Evolutionary conservation across 2,113 vertebrate genomes (phyloP), one percentile per base, ranked within the genome.

Genomic region (Caloenas nicobarica): DNA sequence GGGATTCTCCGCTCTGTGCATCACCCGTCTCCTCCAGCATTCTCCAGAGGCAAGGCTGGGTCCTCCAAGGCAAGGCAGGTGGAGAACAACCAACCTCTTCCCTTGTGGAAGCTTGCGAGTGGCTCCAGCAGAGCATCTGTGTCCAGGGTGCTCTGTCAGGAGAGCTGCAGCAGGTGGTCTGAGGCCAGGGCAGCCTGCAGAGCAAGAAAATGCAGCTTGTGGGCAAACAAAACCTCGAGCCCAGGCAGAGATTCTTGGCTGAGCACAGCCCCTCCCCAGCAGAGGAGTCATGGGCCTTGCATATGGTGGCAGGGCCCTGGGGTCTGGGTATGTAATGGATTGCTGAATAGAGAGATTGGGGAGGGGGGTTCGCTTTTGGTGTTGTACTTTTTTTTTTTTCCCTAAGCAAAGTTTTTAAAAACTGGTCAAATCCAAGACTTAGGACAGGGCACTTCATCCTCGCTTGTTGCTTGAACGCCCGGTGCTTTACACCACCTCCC

Each of bases 21-120:
- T 42, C 54, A 13, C 58, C 11, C 0, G 0, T 13, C 48, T 69
- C 48, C 14, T 18, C 18, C 74, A 5, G 1, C 0, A 1, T 9
- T 42, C 69, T 62, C 46, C 64, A 46, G 56, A 58, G 48, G 14
- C 29, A 66, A 64, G n/a, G 31, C 58, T 25, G 50, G 12, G 10
- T 66, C 50, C 40, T 86, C 40, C 60, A 51, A 25, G 31, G 50
- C 5, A 8, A 84, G 62, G 38, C 38, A 51, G 44, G 36, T n/a
- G 24, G 5, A 19, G 51, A 92, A 51, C 5, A 14, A 66, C 15
- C 29, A 51, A 11, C 53, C 42, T 36, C 28, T 54, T 86, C 50
- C 38, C 50, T 8, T 11, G 22, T 16, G 80, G 83, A 28, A 77
- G 44, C 44, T 21, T n/a, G 16, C 0, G 1, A n/a, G 38, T 6